These are phyloP conservation scores for Casuarius casuarius DNA, from an alignment of 2,113 vertebrate species.

Conservation along the genomic window DNA sequence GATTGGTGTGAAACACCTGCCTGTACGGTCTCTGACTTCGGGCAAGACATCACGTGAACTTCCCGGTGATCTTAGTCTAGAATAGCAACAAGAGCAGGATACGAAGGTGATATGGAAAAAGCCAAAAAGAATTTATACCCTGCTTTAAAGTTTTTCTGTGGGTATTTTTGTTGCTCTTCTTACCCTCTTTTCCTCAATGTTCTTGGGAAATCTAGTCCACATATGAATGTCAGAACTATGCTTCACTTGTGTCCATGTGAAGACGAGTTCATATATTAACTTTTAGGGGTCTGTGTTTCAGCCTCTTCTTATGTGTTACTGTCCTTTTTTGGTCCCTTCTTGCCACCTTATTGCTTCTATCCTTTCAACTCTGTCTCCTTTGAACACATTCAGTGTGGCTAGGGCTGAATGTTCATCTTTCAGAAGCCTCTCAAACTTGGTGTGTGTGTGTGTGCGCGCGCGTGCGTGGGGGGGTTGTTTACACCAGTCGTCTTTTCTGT, in stretches of 20 bases:
- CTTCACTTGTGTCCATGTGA: not conserved
- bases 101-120: constrained; percentile 35
- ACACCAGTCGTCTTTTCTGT: constrained; percentile 49
- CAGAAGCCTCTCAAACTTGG: constrained; percentile 47
- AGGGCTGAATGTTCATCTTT: constrained; percentile 40
- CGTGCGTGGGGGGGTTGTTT: constrained; percentile 19
- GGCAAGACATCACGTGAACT: constrained; percentile 17
- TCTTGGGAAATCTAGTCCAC: constrained; percentile 41
- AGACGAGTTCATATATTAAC: not conserved
- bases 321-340: not conserved
- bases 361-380: constrained; percentile 53
- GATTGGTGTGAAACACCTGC: constrained; percentile 56
- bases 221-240: not conserved
- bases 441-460: not conserved
- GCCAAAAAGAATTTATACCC: not conserved
- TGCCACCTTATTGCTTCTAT: constrained; percentile 49
- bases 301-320: constrained; percentile 50
- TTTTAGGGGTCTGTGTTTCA: constrained; percentile 43
- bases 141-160: not conserved
- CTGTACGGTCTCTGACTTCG: constrained; percentile 32
- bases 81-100: constrained; percentile 34
- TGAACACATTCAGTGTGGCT: constrained; percentile 35
- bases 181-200: not conserved
- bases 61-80: not conserved
- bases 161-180: constrained; percentile 1